phyloP scores from a whole-genome alignment of 2,113 vertebrate species.

The Alectura lathami region DNA sequence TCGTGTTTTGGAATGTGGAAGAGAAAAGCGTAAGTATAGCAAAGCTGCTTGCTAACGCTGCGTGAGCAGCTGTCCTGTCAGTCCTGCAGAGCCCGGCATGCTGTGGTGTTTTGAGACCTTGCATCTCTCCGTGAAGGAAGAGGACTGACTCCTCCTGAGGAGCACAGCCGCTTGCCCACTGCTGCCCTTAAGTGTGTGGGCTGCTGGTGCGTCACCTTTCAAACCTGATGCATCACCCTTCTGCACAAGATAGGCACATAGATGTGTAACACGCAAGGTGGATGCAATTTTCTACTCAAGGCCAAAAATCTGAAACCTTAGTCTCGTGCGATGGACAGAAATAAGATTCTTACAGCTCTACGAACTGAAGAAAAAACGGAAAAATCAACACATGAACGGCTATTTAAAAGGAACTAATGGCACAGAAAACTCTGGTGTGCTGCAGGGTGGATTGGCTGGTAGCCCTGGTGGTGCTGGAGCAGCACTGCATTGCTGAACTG shows the following conservation, averaged over 20 bases:
- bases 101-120: neutral
- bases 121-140: neutral
- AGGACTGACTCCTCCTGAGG: neutral
- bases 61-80: neutral
- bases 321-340: neutral
- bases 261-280: neutral
- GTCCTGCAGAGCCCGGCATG: neutral
- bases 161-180: neutral
- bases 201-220: neutral
- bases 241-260: neutral
- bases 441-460: neutral
- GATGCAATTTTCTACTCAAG: neutral
- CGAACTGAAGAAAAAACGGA: neutral
- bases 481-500: neutral
- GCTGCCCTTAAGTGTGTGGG: neutral
- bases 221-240: neutral
- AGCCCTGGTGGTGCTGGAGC: neutral
- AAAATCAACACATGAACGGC: neutral
- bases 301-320: neutral
- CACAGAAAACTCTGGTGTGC: neutral
- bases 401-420: neutral
- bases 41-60: neutral
- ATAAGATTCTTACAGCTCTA: neutral
- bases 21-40: slow-evolving; percentile 87
- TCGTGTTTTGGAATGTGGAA: slow-evolving; percentile 97